Conservation (phyloP, 1,140 invertebrate species). For the Ridgeia piscesae region DNA sequence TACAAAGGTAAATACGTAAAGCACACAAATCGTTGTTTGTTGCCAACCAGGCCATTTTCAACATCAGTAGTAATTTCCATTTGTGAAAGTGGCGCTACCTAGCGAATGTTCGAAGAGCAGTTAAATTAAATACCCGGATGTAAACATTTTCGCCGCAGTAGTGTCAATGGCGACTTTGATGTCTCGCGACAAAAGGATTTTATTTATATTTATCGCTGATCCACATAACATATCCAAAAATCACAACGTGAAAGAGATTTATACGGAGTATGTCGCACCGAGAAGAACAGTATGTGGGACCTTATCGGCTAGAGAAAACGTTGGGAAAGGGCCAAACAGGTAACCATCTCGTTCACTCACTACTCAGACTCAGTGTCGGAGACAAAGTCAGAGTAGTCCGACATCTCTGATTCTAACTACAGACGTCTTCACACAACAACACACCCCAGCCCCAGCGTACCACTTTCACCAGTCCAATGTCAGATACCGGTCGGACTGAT, state of each 20-base stretch:
- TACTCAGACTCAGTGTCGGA: neutral
- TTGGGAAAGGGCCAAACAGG: constrained; percentile 99
- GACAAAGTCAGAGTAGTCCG: neutral
- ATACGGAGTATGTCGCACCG: constrained; percentile 28
- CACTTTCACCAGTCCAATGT: too few relatives aligned
- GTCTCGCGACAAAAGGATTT: neutral
- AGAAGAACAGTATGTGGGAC: constrained; percentile 86
- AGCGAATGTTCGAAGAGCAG: neutral
- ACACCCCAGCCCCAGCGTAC: too few relatives aligned
- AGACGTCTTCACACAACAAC: too few relatives aligned
- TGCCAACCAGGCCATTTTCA: neutral
- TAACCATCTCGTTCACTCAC: constrained; percentile 50
- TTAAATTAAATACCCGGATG: neutral
- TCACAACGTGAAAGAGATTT: neutral
- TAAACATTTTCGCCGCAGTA: neutral
- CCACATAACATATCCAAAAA: neutral
- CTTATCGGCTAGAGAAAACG: constrained; percentile 97
- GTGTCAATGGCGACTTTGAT: neutral
- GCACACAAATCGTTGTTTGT: neutral
- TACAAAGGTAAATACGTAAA: neutral
- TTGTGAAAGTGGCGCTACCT: neutral
- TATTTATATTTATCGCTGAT: neutral
- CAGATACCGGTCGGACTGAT: too few relatives aligned
- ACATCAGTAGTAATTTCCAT: neutral
- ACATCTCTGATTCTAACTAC: too few relatives aligned